Evolutionary conservation across 2,113 vertebrate genomes (phyloP).

Genomic region (Lota lota): DNA sequence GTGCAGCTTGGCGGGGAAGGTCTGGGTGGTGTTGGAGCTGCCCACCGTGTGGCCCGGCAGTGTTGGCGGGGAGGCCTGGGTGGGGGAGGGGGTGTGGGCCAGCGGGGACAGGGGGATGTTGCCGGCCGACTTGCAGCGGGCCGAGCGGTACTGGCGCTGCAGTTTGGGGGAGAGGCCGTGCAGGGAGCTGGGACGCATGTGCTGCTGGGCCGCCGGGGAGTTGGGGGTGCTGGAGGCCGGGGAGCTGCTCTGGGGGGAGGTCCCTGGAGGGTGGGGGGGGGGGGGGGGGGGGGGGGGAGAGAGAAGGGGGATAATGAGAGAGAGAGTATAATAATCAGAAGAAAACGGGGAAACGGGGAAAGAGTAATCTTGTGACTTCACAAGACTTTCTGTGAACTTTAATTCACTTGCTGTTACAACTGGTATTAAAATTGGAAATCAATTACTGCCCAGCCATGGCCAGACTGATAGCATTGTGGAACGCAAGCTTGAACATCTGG

Average conservation of each 20-base stretch:
- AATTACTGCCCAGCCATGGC: too few species aligned
- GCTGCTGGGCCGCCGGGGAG: constrained; percentile 86
- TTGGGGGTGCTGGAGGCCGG: constrained; percentile 90
- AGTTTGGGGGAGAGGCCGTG: constrained; percentile 89
- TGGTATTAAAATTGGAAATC: too few species aligned
- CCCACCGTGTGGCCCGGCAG: constrained; percentile 84
- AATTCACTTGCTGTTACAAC: too few species aligned
- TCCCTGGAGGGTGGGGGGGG: constrained; percentile 62
- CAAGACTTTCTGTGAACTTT: too few species aligned
- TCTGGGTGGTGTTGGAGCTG: constrained; percentile 88
- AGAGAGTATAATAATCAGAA: too few species aligned
- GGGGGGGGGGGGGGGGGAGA: background rate
- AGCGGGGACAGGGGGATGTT: constrained; percentile 90
- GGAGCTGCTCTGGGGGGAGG: constrained; percentile 89
- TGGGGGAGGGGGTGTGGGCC: constrained; percentile 89
- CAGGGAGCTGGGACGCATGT: constrained; percentile 89
- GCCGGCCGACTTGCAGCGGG: constrained; percentile 89
- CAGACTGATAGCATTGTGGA: too few species aligned
- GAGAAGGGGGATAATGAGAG: too few species aligned
- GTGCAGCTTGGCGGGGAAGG: constrained; percentile 86
- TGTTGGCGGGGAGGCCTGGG: constrained; percentile 83
- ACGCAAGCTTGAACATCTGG: too few species aligned
- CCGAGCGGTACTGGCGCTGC: constrained; percentile 90
- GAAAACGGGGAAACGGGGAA: too few species aligned
- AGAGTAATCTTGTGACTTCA: too few species aligned